These are phyloP conservation scores for Pomacea maculata DNA, from an alignment of 1,140 invertebrate genomes.

Conservation along the genomic window DNA sequence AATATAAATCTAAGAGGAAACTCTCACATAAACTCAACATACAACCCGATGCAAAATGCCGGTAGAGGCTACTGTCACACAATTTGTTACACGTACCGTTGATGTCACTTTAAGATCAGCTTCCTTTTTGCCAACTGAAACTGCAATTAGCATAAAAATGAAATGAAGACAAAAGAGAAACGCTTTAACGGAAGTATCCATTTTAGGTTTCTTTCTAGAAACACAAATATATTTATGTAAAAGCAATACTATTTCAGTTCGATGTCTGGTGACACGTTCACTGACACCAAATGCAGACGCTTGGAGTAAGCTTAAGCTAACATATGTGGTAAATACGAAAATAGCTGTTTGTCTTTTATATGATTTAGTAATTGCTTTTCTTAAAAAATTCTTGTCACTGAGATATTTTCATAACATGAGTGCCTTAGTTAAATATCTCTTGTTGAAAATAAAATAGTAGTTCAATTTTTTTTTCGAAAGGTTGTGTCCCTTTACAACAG, in stretches of 20 bases:
- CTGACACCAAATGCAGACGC: constrained; percentile 1
- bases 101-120: constrained; percentile 11
- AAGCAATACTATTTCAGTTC: not conserved
- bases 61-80: not conserved
- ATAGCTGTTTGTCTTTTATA: too few relatives aligned
- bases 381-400: too few relatives aligned
- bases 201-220: not conserved
- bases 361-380: too few relatives aligned
- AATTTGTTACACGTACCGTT: not conserved
- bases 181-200: not conserved
- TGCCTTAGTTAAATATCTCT: too few relatives aligned
- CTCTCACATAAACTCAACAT: not conserved
- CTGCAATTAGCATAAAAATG: not conserved
- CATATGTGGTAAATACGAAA: too few relatives aligned
- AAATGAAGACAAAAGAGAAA: not conserved
- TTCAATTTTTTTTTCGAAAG: too few relatives aligned
- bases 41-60: not conserved
- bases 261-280: not conserved
- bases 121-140: constrained; percentile 3
- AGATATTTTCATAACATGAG: too few relatives aligned
- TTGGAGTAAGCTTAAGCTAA: not conserved
- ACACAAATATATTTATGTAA: not conserved
- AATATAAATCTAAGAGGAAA: not conserved
- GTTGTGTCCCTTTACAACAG: too few relatives aligned
- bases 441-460: too few relatives aligned